Conservation (phyloP, 2,113 vertebrate genomes). For the Zosterops lateralis region DNA sequence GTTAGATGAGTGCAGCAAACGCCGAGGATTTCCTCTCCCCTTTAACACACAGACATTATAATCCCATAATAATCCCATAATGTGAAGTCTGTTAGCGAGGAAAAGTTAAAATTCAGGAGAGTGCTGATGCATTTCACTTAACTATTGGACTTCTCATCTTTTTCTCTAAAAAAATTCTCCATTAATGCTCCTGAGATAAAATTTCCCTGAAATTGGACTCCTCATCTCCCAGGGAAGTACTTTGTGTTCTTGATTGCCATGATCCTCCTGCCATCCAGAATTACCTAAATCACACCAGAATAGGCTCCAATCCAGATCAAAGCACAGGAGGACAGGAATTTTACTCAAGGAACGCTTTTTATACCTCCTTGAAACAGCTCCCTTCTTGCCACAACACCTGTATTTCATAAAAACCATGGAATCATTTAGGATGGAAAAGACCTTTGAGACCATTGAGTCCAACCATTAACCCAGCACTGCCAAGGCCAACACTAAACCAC, state of each 20-base stretch:
- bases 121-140: neutral
- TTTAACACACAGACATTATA: neutral
- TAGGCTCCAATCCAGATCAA: neutral
- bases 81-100: rapidly evolving
- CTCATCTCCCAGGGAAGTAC: neutral
- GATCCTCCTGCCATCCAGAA: neutral
- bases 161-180: neutral
- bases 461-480: neutral
- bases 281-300: constrained; percentile 4
- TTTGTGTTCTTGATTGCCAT: neutral
- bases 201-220: constrained; percentile 12
- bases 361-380: neutral
- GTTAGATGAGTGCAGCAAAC: rapidly evolving
- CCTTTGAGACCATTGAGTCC: neutral
- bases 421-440: neutral
- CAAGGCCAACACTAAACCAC: neutral
- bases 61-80: constrained; percentile 1
- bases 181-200: neutral
- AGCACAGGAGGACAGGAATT: neutral
- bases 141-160: neutral
- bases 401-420: neutral
- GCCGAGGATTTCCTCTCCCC: neutral
- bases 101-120: constrained; percentile 16
- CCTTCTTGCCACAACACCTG: neutral
- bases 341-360: neutral